phyloP scores from a whole-genome alignment of 2,888 invertebrate genomes.

The Lamproptera curius region DNA sequence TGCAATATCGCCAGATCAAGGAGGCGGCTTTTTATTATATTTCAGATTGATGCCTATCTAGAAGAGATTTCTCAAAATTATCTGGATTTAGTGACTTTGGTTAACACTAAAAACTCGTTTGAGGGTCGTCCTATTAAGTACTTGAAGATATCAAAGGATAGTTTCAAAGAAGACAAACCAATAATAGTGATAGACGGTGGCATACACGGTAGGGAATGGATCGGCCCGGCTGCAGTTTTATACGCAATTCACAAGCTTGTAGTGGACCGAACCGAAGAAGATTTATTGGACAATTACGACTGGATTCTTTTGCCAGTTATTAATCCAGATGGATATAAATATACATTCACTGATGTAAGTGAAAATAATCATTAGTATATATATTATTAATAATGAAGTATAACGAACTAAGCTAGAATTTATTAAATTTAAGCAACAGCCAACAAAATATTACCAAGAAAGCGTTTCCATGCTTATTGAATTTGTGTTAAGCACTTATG shows the following conservation, averaged over 20 bases:
- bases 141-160: constrained; percentile 24
- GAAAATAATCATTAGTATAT: neutral
- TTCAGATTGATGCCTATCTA: constrained; percentile 24
- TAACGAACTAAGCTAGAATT: too few species aligned
- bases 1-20: neutral
- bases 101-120: constrained; percentile 19
- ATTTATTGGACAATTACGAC: constrained; percentile 78
- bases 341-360: constrained; percentile 65
- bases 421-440: too few species aligned
- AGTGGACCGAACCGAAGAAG: constrained; percentile 71
- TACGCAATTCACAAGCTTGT: constrained; percentile 82
- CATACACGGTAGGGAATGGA: constrained; percentile 84
- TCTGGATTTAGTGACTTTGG: constrained; percentile 22
- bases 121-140: constrained; percentile 23
- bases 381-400: constrained; percentile 1
- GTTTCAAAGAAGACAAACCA: constrained; percentile 52
- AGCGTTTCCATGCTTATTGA: too few species aligned
- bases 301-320: constrained; percentile 82
- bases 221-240: constrained; percentile 80
- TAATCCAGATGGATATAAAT: constrained; percentile 86
- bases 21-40: neutral
- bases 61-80: constrained; percentile 19
- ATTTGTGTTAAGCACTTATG: too few species aligned
- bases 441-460: too few species aligned
- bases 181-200: constrained; percentile 79